Evolutionary conservation across 1,140 invertebrate genomes (phyloP).

Genomic region (Papilio helenus): DNA sequence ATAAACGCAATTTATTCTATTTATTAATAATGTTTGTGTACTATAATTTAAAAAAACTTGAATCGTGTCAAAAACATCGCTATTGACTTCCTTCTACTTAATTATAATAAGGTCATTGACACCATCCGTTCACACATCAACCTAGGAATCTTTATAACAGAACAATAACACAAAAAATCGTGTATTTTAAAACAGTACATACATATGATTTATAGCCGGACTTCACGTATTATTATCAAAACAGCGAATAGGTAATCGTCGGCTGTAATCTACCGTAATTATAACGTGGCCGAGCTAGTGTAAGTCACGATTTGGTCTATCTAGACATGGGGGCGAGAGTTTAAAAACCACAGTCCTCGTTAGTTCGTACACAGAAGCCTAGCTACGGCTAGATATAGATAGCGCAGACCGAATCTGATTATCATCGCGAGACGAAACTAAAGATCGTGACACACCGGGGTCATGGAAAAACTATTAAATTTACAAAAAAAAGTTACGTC

Average conservation of each 20-base stretch:
- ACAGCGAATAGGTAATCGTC: conserved; percentile 61
- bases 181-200: conserved; percentile 30
- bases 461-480: not conserved
- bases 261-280: conserved; percentile 75
- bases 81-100: not conserved
- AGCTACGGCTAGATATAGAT: conserved; percentile 60
- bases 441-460: conserved; percentile 54
- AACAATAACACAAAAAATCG: conserved; percentile 20
- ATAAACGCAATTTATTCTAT: not conserved
- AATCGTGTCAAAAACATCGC: not conserved
- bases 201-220: conserved; percentile 32
- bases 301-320: conserved; percentile 79
- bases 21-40: not conserved
- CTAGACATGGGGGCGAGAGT: conserved; percentile 62
- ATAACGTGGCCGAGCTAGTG: conserved; percentile 73
- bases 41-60: not conserved
- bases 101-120: conserved; percentile 16
- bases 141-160: conserved; percentile 20
- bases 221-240: conserved; percentile 53
- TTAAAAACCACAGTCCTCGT: conserved; percentile 66
- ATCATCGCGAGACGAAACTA: conserved; percentile 61
- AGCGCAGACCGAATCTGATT: conserved; percentile 70
- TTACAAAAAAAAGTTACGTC: not conserved
- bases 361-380: conserved; percentile 51
- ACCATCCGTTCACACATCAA: conserved; percentile 2